phyloP scores from a whole-genome alignment of 2,113 vertebrate genomes.

The Natator depressus region DNA sequence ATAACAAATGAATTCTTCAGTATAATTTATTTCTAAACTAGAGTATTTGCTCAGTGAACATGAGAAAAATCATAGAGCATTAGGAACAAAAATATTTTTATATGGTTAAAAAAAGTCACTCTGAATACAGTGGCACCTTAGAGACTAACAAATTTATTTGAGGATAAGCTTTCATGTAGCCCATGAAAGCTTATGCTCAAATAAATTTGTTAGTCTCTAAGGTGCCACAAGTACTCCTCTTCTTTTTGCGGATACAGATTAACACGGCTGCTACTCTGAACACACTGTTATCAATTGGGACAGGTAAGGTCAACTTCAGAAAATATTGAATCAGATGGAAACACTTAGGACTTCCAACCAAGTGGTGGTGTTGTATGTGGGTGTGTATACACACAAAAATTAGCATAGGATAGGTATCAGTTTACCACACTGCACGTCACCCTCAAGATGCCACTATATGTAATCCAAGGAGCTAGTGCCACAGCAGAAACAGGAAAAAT shows the following conservation, averaged over 20 bases:
- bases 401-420: not conserved
- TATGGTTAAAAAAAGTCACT: not conserved
- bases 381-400: accelerated
- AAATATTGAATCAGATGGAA: not conserved
- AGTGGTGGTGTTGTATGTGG: not conserved
- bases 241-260: too few relatives aligned
- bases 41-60: not conserved
- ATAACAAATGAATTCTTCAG: not conserved
- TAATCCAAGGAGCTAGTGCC: not conserved
- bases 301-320: not conserved
- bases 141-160: too few relatives aligned
- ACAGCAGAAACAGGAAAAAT: not conserved
- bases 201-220: too few relatives aligned
- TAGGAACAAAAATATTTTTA: not conserved
- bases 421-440: not conserved
- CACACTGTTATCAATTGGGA: not conserved
- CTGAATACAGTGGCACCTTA: not conserved
- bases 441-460: not conserved
- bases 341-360: not conserved
- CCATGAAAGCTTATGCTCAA: too few relatives aligned
- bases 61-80: not conserved
- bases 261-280: not conserved
- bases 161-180: too few relatives aligned
- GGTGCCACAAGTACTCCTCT: too few relatives aligned
- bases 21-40: not conserved